A percentile compares a stretch with the other conserved stretches of the same genome.
Conservation (phyloP, 2,888 invertebrate species). For the Mamestra brassicae region DNA sequence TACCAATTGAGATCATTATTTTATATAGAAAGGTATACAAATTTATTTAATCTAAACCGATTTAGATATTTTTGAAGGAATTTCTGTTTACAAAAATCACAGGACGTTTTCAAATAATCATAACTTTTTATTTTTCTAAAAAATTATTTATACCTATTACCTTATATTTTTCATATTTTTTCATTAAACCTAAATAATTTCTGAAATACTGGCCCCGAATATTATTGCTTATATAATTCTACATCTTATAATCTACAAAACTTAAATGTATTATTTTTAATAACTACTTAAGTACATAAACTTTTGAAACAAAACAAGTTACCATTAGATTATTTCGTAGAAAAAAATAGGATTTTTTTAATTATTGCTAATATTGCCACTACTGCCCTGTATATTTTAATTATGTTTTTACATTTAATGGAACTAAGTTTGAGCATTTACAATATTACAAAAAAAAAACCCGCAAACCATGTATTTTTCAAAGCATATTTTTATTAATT, state of each 20-base stretch:
- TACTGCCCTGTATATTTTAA: conserved; percentile 75
- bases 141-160: conserved; percentile 30
- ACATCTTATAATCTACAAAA: conserved; percentile 24
- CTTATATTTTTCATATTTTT: conserved; percentile 24
- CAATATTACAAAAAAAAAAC: conserved; percentile 9
- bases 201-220: conserved; percentile 85
- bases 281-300: conserved; percentile 71
- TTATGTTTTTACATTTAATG: conserved; percentile 40
- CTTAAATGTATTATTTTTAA: conserved; percentile 33
- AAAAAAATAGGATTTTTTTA: conserved; percentile 62
- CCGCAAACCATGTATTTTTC: conserved; percentile 10
- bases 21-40: conserved; percentile 39
- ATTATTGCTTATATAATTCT: conserved; percentile 59
- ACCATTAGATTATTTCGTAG: conserved; percentile 28
- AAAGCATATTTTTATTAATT: neutral
- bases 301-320: conserved; percentile 83
- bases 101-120: conserved; percentile 42
- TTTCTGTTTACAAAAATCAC: conserved; percentile 49
- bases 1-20: conserved; percentile 86
- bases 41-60: conserved; percentile 22
- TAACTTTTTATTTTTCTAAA: conserved; percentile 16
- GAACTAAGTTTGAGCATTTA: conserved; percentile 68
- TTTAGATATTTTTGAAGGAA: conserved; percentile 40
- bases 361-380: conserved; percentile 83
- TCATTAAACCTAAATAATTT: conserved; percentile 72